Percentiles rank a stretch among this genome's conserved stretches.
phyloP scores from a whole-genome alignment of 2,888 invertebrate genomes.

The Torymus aiolomorphi region DNA sequence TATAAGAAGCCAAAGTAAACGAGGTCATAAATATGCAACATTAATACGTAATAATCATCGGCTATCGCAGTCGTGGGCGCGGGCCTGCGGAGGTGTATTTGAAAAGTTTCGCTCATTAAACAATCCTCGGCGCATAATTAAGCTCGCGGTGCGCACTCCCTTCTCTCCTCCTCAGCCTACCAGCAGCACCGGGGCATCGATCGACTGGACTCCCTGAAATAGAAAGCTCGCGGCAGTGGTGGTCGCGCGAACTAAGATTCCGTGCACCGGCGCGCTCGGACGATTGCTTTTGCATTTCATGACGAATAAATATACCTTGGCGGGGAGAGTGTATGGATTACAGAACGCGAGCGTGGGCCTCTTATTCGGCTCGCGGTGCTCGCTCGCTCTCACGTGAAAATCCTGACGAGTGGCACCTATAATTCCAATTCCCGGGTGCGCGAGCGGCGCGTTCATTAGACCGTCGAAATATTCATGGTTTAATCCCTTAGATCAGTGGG shows the following conservation, averaged over 20 bases:
- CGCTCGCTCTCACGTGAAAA: constrained; percentile 55
- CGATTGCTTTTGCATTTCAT: constrained; percentile 54
- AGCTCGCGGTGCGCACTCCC: background rate
- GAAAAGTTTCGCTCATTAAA: constrained; percentile 45
- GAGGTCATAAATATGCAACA: constrained; percentile 40
- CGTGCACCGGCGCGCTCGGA: background rate
- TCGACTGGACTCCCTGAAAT: constrained; percentile 34
- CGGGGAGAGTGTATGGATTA: constrained; percentile 49
- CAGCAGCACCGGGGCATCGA: background rate
- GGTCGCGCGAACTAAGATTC: too few species aligned
- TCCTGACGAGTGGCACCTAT: constrained; percentile 66
- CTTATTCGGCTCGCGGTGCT: constrained; percentile 41
- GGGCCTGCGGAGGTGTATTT: background rate
- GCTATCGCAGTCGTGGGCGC: too few species aligned
- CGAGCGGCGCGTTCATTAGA: constrained; percentile 69
- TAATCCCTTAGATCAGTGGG: constrained; percentile 75
- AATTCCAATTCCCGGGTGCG: constrained; percentile 53
- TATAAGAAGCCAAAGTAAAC: constrained; percentile 4
- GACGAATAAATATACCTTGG: constrained; percentile 44
- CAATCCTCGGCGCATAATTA: constrained; percentile 33
- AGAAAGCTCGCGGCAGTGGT: background rate
- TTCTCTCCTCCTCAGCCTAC: background rate
- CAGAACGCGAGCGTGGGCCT: constrained; percentile 26
- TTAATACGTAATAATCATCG: constrained; percentile 38
- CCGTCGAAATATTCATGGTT: constrained; percentile 73